phyloP scores from a whole-genome alignment of 2,888 invertebrate genomes.

The Trissonchulus latispiculum region DNA sequence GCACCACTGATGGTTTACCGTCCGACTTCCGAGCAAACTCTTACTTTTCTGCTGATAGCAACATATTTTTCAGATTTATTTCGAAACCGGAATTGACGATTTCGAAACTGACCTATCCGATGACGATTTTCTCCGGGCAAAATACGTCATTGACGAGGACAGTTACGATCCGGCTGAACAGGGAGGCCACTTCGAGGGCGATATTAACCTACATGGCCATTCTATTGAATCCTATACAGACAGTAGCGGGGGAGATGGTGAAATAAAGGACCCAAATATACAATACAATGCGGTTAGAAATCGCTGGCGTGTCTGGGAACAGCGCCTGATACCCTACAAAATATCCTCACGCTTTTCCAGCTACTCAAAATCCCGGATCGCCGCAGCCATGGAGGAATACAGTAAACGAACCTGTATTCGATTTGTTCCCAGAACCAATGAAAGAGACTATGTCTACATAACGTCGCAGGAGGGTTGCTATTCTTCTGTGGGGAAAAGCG shows the following conservation, averaged over 20 bases:
- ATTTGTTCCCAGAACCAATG: slow-evolving; percentile 5
- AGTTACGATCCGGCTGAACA: background rate
- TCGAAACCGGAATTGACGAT: no score
- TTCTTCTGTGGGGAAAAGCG: slow-evolving; percentile 6
- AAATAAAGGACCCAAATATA: background rate
- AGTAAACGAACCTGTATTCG: background rate
- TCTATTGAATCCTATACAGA: background rate
- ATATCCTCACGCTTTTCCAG: background rate
- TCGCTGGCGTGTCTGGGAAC: background rate
- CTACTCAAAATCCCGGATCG: background rate
- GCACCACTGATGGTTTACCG: no score
- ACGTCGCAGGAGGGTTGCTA: background rate
- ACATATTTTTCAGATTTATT: no score
- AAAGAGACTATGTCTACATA: background rate
- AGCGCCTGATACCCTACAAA: background rate
- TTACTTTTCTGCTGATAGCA: no score
- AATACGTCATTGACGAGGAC: no score
- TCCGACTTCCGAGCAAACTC: no score
- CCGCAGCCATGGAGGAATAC: slow-evolving; percentile 1
- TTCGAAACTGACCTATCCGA: no score
- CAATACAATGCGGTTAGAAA: background rate
- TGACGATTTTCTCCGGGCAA: no score
- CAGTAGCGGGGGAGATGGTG: background rate
- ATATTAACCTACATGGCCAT: background rate
- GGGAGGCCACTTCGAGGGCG: background rate